These are phyloP conservation scores for Anniella stebbinsi DNA, from an alignment of 2,797 vertebrate genomes.

Conservation along the genomic window DNA sequence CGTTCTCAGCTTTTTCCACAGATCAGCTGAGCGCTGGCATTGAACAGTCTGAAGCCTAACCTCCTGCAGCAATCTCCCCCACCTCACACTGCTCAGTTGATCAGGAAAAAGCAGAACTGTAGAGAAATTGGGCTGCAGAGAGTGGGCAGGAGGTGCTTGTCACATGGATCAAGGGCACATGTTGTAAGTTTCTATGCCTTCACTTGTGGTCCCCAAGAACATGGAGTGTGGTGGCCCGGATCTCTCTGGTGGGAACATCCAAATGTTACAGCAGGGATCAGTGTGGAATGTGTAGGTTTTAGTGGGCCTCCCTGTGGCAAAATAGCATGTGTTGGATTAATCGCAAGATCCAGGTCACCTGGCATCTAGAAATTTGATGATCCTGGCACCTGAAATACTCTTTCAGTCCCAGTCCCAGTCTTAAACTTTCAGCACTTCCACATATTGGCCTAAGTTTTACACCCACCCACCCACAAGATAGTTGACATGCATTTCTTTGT, in stretches of 20 bases:
- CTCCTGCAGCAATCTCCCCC: no score
- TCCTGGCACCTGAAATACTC: neutral
- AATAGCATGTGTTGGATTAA: neutral
- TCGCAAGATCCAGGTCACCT: neutral
- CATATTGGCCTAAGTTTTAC: no score
- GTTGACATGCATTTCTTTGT: neutral
- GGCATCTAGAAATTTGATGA: neutral
- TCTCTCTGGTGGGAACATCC: neutral
- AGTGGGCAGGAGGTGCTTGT: neutral
- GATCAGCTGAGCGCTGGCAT: neutral
- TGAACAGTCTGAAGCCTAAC: no score
- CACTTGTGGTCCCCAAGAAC: neutral
- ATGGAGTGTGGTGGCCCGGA: neutral
- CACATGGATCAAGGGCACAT: neutral
- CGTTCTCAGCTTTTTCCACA: neutral
- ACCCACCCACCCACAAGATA: neutral
- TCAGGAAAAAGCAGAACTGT: no score
- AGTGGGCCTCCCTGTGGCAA: neutral
- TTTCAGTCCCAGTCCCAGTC: neutral
- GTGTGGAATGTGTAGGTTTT: neutral
- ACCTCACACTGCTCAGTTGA: no score
- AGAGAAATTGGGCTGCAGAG: no score
- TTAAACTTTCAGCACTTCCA: neutral
- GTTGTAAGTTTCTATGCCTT: neutral
- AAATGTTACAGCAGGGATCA: neutral